Conservation (phyloP, 2,797 vertebrate genomes). For the Mastacembelus armatus region DNA sequence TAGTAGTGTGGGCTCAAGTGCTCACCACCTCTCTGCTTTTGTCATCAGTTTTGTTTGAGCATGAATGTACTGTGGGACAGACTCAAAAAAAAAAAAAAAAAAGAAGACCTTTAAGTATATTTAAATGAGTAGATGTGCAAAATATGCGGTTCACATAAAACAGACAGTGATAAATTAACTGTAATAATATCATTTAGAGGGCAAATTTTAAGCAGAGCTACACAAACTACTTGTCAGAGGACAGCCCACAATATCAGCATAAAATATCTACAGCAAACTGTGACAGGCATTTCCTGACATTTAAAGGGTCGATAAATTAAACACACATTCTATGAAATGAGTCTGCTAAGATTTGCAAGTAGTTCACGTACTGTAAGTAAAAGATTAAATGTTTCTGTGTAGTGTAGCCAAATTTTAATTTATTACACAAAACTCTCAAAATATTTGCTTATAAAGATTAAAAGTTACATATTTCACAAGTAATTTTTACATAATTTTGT, state of each 20-base stretch:
- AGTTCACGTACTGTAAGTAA: neutral
- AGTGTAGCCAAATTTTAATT: too few species aligned
- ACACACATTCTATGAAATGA: neutral
- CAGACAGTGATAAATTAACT: neutral
- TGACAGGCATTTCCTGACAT: too few species aligned
- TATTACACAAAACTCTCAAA: too few species aligned
- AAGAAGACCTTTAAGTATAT: neutral
- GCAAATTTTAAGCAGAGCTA: neutral
- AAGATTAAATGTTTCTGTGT: neutral
- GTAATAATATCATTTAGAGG: neutral
- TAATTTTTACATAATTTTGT: neutral
- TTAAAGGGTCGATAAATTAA: too few species aligned
- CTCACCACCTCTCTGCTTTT: slow-evolving; percentile 62
- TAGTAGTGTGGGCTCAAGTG: slow-evolving; percentile 70
- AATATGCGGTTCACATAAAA: neutral
- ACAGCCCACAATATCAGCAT: neutral
- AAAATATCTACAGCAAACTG: neutral
- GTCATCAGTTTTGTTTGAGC: slow-evolving; percentile 55
- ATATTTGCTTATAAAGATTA: too few species aligned
- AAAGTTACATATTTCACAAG: too few species aligned
- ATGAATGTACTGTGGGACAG: slow-evolving; percentile 43
- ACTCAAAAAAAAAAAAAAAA: slow-evolving; percentile 5
- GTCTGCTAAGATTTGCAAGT: too few species aligned
- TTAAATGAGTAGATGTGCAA: too few species aligned
- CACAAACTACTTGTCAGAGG: neutral